Evolutionary conservation across 2,113 vertebrate genomes (phyloP).

Genomic region (Hydrochoerus hydrochaeris): DNA sequence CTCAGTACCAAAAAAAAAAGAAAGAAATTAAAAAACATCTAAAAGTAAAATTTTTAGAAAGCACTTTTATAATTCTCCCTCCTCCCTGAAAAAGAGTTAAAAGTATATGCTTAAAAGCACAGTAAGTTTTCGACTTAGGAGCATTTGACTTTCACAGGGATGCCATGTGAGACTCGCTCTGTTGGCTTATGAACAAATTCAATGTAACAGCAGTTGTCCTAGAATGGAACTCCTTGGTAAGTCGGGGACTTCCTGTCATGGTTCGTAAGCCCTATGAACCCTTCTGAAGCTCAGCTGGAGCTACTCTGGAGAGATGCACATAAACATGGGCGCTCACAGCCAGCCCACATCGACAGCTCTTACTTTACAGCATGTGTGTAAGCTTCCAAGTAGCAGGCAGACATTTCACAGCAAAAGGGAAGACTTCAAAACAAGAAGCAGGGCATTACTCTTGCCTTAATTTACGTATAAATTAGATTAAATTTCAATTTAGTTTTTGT

Average conservation of each 20-base stretch:
- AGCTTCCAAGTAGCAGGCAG: not conserved
- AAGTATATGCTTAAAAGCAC: constrained; percentile 1
- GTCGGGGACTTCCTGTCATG: not conserved
- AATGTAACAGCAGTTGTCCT: not conserved
- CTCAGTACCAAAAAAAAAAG: too few relatives aligned
- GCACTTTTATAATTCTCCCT: not conserved
- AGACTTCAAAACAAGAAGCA: not conserved
- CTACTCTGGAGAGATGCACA: not conserved
- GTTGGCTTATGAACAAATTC: not conserved
- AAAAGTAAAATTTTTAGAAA: constrained; percentile 50
- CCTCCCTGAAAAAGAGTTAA: not conserved
- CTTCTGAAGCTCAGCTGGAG: not conserved
- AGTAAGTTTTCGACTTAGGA: not conserved
- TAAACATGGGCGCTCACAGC: not conserved
- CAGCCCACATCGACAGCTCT: not conserved
- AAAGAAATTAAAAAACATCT: too few relatives aligned
- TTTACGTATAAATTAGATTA: not conserved
- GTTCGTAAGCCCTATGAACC: not conserved
- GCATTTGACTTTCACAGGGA: not conserved
- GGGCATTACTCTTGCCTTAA: not conserved
- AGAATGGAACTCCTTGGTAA: not conserved
- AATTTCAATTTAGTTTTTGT: too few relatives aligned
- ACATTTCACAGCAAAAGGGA: not conserved
- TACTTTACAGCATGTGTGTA: not conserved
- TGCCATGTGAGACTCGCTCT: not conserved